Evolutionary conservation across 2,888 invertebrate species (phyloP).

Genomic region (Morinoia aosen): DNA sequence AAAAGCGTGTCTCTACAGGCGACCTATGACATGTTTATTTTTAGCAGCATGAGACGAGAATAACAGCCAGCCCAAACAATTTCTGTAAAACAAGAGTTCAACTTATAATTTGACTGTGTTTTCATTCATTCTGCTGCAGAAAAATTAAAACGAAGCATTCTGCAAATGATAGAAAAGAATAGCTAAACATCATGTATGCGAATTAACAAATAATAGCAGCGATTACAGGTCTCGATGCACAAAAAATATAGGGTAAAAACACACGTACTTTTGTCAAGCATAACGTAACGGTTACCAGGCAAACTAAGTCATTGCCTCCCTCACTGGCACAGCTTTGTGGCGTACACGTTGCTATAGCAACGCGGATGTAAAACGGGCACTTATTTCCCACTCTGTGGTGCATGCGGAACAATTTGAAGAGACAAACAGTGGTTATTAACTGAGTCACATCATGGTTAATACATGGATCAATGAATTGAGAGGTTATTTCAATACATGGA

Average conservation of each 20-base stretch:
- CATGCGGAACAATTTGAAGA: not conserved
- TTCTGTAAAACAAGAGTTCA: not conserved
- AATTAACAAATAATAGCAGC: not conserved
- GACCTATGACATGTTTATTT: not conserved
- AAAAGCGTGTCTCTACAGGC: not conserved
- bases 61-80: not conserved
- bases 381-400: not conserved
- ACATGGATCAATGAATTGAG: not conserved
- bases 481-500: not conserved
- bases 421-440: not conserved
- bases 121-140: not conserved
- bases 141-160: not conserved
- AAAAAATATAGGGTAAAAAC: not conserved
- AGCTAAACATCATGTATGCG: not conserved
- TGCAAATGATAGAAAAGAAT: not conserved
- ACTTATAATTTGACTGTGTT: not conserved
- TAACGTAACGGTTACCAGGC: not conserved
- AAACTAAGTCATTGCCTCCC: not conserved
- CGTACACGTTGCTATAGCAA: not conserved
- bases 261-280: not conserved
- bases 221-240: not conserved
- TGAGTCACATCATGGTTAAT: not conserved
- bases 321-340: not conserved
- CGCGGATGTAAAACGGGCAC: not conserved
- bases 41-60: not conserved